Base-by-base conservation (phyloP, 2,797 vertebrate species). In the Kryptopterus vitreolus region DNA sequence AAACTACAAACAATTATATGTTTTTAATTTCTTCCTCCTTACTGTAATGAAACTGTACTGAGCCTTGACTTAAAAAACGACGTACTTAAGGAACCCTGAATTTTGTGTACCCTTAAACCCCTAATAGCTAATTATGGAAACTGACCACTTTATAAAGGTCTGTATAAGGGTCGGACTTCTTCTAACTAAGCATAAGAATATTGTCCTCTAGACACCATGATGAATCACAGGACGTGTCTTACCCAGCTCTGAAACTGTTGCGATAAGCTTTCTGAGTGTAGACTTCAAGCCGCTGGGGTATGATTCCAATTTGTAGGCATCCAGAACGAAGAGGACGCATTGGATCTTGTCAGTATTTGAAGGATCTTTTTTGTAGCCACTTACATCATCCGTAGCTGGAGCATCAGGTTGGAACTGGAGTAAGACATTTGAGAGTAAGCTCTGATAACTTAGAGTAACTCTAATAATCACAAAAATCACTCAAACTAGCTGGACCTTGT, bases 291-390 rank as follows among this genome's bases (percentile, higher is more conserved):
- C 31, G 4, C 62, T 70, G 31, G 73, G 33, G 79, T 83, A 83
- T n/a, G 38, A 48, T 15, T 18, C n/a, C 22, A 85, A 24, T 61
- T 71, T 77, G 55, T 33, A 55, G 4, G 85, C 83, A 59, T 85
- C 74, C 29, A 86, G 65, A n/a, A 82, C 65, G 6, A 83, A 86
- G 62, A 85, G 61, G 2, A 83, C 82, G 10, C 83, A 79, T 70
- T 86, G 85, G 65, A 78, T 43, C 75, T 66, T 61, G 8, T 85
- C 83, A 1, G 53, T 48, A 9, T 73, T 16, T 13, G 77, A 12
- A n/a, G 85, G 81, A 9, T 53, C 2, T 26, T 26, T 24, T 35
- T 26, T 74, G 79, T 83, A 85, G 48, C 73, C 79, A 48, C 57
- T 5, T 9, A 29, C 26, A 24, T 26, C 33, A 2, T 66, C n/a